Conservation (phyloP, 2,888 invertebrate species). For the Lasioglossum malachurum region DNA sequence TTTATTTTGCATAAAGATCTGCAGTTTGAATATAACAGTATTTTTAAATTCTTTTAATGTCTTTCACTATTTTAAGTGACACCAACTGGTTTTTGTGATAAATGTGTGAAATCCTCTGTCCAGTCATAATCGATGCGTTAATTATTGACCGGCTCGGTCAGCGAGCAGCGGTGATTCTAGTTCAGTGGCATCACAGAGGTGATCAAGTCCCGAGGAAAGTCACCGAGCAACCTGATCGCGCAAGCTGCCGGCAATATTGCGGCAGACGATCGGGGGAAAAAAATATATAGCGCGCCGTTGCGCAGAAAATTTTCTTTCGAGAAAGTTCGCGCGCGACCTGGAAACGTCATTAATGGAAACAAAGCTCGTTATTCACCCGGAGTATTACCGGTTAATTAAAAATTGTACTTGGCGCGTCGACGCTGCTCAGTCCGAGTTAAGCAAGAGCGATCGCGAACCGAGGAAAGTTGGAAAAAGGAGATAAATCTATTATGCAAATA, state of each 20-base stretch:
- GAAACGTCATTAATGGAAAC: not conserved
- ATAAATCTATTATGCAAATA: not conserved
- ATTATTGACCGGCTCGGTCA: slow-evolving; percentile 25
- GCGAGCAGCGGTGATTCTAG: slow-evolving; percentile 33
- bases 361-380: not conserved
- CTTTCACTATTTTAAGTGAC: too few relatives aligned
- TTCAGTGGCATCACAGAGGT: slow-evolving; percentile 42
- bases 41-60: too few relatives aligned
- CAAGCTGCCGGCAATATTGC: slow-evolving; percentile 39
- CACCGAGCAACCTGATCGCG: slow-evolving; percentile 23
- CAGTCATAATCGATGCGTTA: slow-evolving; percentile 38
- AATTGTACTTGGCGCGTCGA: not conserved
- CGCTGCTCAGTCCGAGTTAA: not conserved
- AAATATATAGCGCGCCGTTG: not conserved
- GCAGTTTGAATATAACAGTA: too few relatives aligned
- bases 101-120: too few relatives aligned
- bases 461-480: not conserved
- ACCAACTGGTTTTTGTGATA: too few relatives aligned
- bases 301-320: slow-evolving; percentile 32
- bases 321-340: not conserved
- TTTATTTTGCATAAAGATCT: too few relatives aligned
- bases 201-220: slow-evolving; percentile 35
- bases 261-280: slow-evolving; percentile 34
- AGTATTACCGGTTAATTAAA: slow-evolving; percentile 17
- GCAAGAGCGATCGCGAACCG: not conserved